Evolutionary conservation across 1,140 invertebrate genomes (phyloP).

Genomic region (Papilio xuthus): DNA sequence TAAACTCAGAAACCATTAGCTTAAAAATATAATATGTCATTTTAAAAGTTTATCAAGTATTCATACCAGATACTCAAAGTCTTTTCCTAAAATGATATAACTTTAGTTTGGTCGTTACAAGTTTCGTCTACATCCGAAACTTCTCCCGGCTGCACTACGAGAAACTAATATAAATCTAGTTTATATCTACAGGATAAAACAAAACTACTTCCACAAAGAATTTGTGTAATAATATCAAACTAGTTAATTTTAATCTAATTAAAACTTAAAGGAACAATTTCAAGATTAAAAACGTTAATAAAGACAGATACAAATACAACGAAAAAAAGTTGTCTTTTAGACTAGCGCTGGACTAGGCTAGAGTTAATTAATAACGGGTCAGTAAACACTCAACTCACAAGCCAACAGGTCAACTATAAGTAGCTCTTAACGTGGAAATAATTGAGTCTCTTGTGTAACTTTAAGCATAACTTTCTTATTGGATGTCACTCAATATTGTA

Average conservation of each 20-base stretch:
- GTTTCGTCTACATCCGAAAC: not conserved
- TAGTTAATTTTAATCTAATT: not conserved
- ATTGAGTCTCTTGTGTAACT: too few relatives aligned
- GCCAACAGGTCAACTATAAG: not conserved
- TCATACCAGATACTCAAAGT: not conserved
- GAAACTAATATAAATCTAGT: conserved; percentile 6
- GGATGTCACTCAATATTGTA: too few relatives aligned
- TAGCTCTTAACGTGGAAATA: not conserved
- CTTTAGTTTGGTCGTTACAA: not conserved
- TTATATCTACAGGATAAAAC: not conserved
- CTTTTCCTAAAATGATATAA: not conserved
- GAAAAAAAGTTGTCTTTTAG: not conserved
- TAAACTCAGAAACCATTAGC: too few relatives aligned
- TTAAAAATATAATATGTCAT: not conserved
- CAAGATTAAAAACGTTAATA: not conserved
- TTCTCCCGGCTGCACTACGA: not conserved
- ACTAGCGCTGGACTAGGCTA: not conserved
- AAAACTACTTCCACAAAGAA: not conserved
- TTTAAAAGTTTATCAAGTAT: not conserved
- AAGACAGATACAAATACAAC: not conserved
- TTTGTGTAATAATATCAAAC: not conserved
- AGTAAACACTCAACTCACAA: not conserved
- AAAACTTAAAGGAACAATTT: not conserved
- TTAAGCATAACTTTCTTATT: too few relatives aligned
- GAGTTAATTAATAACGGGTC: not conserved